These are phyloP conservation scores for Parelbella ahira DNA, from an alignment of 2,888 invertebrate species.

Conservation along the genomic window DNA sequence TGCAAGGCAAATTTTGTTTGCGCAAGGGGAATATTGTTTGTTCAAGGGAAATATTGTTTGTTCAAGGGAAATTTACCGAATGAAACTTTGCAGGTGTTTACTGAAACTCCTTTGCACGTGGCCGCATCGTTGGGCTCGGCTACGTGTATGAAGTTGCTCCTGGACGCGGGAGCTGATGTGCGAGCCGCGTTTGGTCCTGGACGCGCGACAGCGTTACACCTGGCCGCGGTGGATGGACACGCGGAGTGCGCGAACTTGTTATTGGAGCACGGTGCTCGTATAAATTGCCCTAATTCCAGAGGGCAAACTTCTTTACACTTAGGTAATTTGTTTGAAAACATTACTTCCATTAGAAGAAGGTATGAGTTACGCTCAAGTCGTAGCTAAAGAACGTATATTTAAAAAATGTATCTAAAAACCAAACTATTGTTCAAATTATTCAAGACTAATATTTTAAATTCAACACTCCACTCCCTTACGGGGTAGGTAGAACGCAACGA, in stretches of 20 bases:
- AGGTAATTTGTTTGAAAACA: constrained; percentile 46
- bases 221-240: constrained; percentile 93
- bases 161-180: constrained; percentile 90
- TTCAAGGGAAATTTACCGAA: constrained; percentile 1
- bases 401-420: too few species aligned
- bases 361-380: too few species aligned
- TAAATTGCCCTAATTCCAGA: constrained; percentile 87
- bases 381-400: too few species aligned
- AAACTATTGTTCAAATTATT: too few species aligned
- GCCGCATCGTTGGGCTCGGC: constrained; percentile 87
- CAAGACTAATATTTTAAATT: too few species aligned
- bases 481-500: too few species aligned
- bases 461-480: too few species aligned
- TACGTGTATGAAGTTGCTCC: constrained; percentile 85
- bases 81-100: constrained; percentile 82
- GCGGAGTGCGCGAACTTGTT: constrained; percentile 87
- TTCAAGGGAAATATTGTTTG: too few species aligned
- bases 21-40: constrained; percentile 5
- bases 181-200: constrained; percentile 85
- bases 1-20: constrained; percentile 1
- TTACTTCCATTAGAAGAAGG: too few species aligned
- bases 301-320: constrained; percentile 92
- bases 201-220: constrained; percentile 89
- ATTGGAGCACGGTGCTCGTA: constrained; percentile 86
- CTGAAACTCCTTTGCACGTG: constrained; percentile 91